Conservation (phyloP, 92 coral and sea anemone species). For the Virgularia gustaviana region DNA sequence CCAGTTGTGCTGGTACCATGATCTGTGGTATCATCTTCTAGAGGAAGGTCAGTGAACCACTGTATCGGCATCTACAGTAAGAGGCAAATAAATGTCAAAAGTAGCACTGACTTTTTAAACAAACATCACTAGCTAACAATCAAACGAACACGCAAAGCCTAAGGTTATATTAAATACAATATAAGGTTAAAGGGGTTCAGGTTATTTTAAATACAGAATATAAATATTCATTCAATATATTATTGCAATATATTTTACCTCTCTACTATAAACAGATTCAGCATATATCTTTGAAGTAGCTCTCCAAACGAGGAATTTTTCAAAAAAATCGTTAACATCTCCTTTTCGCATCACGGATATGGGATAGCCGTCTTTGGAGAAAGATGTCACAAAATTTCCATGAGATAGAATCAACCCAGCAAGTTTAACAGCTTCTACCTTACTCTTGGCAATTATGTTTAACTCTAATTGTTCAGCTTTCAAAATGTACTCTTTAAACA, state of each 20-base stretch:
- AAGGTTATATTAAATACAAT: no score
- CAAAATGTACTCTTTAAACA: background rate
- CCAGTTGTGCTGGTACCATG: no score
- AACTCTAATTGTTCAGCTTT: background rate
- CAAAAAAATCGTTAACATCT: background rate
- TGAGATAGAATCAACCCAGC: background rate
- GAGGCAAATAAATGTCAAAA: no score
- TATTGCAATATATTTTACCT: no score
- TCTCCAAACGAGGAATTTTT: constrained; percentile 6
- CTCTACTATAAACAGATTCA: constrained; percentile 6
- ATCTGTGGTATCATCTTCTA: background rate
- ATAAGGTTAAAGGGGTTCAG: no score
- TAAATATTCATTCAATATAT: no score
- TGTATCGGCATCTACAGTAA: background rate
- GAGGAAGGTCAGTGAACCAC: background rate
- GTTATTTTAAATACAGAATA: no score
- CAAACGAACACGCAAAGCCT: no score
- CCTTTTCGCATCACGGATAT: background rate
- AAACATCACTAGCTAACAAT: no score
- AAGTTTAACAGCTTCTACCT: background rate
- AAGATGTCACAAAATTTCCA: background rate
- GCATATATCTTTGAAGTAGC: constrained; percentile 3
- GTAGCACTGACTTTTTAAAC: no score
- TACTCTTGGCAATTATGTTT: background rate
- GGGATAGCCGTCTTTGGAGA: background rate